Percentiles rank a stretch among this genome's conserved stretches.
phyloP scores from a whole-genome alignment of 2,113 vertebrate genomes.

The Serranochromis macrocephalus region DNA sequence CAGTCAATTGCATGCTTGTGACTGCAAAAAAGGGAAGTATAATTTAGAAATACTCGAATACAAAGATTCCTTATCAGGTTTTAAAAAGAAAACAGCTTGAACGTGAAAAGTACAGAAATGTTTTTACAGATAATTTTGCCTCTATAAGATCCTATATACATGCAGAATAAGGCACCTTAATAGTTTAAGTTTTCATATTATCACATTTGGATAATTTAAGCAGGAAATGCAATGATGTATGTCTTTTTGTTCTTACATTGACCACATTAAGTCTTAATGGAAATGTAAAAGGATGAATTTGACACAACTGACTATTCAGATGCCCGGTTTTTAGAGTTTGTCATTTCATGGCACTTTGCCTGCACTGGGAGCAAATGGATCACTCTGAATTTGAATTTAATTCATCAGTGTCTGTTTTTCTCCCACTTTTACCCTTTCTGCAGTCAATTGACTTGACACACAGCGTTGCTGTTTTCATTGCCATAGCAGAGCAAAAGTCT shows the following conservation, averaged over 20 bases:
- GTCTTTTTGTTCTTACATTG: background rate
- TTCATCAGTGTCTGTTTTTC: background rate
- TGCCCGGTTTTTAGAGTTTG: background rate
- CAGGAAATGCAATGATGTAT: fast-evolving
- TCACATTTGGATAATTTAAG: background rate
- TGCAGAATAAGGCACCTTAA: background rate
- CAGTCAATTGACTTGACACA: constrained; percentile 25
- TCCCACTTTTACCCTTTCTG: background rate
- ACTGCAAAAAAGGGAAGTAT: background rate
- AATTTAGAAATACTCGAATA: background rate
- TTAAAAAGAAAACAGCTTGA: background rate
- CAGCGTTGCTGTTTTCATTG: background rate
- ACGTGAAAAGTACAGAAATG: background rate
- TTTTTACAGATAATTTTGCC: background rate
- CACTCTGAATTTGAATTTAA: background rate
- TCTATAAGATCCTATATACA: background rate
- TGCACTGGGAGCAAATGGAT: background rate
- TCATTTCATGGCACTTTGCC: background rate
- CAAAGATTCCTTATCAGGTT: background rate
- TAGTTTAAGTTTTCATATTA: background rate
- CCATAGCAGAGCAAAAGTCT: background rate
- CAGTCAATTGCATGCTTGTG: background rate
- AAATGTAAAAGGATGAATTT: background rate
- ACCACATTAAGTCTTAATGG: background rate
- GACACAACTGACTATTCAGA: background rate